A percentile compares a stretch with the other conserved stretches of the same genome.
These are phyloP conservation scores for Mustela nigripes DNA, from an alignment of 2,113 vertebrate genomes.

Conservation along the genomic window DNA sequence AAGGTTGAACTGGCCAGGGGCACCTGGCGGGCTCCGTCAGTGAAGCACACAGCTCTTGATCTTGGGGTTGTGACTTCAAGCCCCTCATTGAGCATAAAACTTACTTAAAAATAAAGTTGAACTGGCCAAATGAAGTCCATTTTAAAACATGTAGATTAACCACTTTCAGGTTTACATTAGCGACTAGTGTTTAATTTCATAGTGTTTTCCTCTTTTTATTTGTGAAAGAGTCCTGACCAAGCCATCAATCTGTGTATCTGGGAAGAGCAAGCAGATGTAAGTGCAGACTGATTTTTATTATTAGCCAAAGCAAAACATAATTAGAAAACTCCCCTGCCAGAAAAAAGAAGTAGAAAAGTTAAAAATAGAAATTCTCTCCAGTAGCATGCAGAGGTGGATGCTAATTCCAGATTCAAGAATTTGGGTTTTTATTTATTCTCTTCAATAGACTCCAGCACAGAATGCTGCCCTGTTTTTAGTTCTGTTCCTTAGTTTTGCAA, in stretches of 20 bases:
- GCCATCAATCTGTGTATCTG: constrained; percentile 44
- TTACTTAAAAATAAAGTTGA: neutral
- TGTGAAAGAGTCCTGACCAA: constrained; percentile 50
- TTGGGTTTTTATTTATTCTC: constrained; percentile 41
- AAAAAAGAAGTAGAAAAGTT: constrained; percentile 34
- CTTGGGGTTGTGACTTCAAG: neutral
- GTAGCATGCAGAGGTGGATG: neutral
- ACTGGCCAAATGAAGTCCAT: neutral
- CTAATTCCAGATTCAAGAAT: constrained; percentile 55
- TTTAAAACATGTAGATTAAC: neutral
- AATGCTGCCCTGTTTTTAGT: constrained; percentile 37
- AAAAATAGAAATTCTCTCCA: constrained; percentile 45
- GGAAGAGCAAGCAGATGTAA: constrained; percentile 42
- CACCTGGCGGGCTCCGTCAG: neutral
- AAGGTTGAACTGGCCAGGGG: neutral
- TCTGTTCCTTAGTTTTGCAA: constrained; percentile 28
- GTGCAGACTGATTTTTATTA: constrained; percentile 60
- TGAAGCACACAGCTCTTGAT: neutral
- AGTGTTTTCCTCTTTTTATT: constrained; percentile 47
- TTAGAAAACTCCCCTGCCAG: constrained; percentile 54
- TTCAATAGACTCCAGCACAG: constrained; percentile 28
- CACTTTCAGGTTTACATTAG: constrained; percentile 26
- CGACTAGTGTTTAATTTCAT: constrained; percentile 57
- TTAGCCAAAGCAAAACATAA: constrained; percentile 63
- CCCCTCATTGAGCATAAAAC: neutral